A percentile compares a stretch with the other conserved stretches of the same genome.
Evolutionary conservation across 2,113 vertebrate genomes (phyloP).

Genomic region (Chitala chitala): DNA sequence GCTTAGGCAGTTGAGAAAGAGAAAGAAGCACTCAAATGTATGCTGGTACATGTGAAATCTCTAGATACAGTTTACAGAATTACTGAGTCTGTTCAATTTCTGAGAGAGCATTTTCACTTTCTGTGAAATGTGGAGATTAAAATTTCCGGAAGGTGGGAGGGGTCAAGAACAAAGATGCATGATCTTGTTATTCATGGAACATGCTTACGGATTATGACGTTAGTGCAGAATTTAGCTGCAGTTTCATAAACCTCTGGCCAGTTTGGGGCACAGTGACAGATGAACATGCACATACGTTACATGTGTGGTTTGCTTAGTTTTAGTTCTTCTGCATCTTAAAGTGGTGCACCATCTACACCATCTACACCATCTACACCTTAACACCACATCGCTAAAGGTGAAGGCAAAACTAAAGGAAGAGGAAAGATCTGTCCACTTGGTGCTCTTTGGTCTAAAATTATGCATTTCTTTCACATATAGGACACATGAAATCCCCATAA

Average conservation of each 20-base stretch:
- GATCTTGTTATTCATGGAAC: background rate
- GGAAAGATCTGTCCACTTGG: background rate
- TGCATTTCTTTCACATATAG: background rate
- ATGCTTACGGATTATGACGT: constrained; percentile 4
- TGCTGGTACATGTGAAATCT: too few species aligned
- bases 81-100: too few species aligned
- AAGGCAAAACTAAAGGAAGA: background rate
- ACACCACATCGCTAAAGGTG: too few species aligned
- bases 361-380: too few species aligned
- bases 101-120: background rate
- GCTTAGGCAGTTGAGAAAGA: background rate
- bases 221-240: background rate
- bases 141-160: constrained; percentile 3
- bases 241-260: background rate
- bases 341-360: background rate
- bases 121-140: background rate
- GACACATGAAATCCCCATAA: background rate
- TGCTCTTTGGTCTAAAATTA: background rate
- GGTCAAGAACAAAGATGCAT: constrained; percentile 7
- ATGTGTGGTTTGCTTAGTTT: background rate
- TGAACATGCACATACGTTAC: background rate
- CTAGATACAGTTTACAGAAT: too few species aligned
- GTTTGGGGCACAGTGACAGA: background rate
- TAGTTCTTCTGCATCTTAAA: constrained; percentile 9
- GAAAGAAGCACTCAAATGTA: too few species aligned